These are phyloP conservation scores for Macrocentrus cingulum DNA, from an alignment of 1,140 invertebrate genomes.

Conservation along the genomic window DNA sequence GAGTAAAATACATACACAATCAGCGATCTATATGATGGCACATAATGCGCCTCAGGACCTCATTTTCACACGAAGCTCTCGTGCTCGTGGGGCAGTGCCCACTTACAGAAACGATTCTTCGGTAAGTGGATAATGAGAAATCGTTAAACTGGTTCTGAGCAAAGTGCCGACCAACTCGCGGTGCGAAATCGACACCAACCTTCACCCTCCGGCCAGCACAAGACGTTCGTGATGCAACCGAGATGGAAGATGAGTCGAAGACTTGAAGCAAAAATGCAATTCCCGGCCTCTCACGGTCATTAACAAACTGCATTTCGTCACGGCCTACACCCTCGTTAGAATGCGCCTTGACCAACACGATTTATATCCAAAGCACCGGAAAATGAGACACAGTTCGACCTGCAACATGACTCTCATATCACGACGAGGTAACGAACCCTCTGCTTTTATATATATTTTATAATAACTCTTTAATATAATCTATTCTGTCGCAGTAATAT, in stretches of 20 bases:
- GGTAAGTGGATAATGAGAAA: constrained; percentile 34
- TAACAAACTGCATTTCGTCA: constrained; percentile 26
- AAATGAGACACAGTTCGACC: constrained; percentile 36
- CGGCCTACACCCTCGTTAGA: constrained; percentile 19
- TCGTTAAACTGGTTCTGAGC: constrained; percentile 31
- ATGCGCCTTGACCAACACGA: constrained; percentile 29
- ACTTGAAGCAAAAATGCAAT: constrained; percentile 21
- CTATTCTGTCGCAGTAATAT: no score
- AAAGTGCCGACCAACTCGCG: constrained; percentile 28
- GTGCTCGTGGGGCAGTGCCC: constrained; percentile 20
- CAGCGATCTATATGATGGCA: background rate
- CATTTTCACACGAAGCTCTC: constrained; percentile 18
- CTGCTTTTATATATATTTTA: no score
- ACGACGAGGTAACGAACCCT: no score
- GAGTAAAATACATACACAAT: no score
- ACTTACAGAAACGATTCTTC: constrained; percentile 33
- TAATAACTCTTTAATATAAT: no score
- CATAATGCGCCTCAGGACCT: constrained; percentile 1
- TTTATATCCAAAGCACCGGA: constrained; percentile 39
- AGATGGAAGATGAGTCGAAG: no score
- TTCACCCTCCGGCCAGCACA: constrained; percentile 18
- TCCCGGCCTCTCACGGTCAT: constrained; percentile 5
- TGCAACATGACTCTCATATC: no score
- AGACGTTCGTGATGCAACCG: background rate
- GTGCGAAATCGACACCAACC: constrained; percentile 31